Evolutionary conservation across 2,797 vertebrate species (phyloP).

Genomic region (Crocidura indochinensis): DNA sequence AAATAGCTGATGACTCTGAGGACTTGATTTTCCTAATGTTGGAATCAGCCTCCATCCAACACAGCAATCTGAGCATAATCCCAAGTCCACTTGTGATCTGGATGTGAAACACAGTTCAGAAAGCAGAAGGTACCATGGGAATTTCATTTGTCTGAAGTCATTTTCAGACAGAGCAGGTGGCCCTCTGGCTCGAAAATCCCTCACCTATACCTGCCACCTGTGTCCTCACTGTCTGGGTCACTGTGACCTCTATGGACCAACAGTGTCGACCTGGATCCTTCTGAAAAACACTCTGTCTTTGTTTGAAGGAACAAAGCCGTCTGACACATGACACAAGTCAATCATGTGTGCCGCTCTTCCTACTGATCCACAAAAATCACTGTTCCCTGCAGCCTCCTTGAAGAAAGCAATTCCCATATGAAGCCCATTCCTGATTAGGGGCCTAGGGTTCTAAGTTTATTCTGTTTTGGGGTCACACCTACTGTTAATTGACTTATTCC

Average conservation of each 20-base stretch:
- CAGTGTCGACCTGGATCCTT: neutral
- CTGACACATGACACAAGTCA: neutral
- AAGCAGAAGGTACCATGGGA: constrained; percentile 14
- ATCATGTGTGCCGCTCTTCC: neutral
- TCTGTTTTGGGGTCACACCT: too few species aligned
- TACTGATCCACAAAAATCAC: neutral
- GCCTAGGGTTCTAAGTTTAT: neutral
- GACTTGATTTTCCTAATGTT: neutral
- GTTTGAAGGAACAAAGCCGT: neutral
- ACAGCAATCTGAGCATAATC: neutral
- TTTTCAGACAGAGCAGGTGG: neutral
- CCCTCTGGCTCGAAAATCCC: neutral
- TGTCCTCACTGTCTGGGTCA: neutral
- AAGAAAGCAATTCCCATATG: neutral
- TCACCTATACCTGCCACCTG: neutral
- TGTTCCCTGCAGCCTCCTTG: neutral
- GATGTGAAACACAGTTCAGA: neutral
- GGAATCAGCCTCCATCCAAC: constrained; percentile 5
- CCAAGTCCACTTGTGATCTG: neutral
- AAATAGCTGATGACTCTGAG: neutral
- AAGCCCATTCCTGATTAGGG: too few species aligned
- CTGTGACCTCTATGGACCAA: neutral
- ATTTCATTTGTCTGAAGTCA: neutral
- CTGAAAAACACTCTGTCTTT: neutral
- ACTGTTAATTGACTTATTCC: too few species aligned